Conservation (phyloP, 30 jellyfish, hydroid and myxozoan genomes). For the Catostylus mosaicus region DNA sequence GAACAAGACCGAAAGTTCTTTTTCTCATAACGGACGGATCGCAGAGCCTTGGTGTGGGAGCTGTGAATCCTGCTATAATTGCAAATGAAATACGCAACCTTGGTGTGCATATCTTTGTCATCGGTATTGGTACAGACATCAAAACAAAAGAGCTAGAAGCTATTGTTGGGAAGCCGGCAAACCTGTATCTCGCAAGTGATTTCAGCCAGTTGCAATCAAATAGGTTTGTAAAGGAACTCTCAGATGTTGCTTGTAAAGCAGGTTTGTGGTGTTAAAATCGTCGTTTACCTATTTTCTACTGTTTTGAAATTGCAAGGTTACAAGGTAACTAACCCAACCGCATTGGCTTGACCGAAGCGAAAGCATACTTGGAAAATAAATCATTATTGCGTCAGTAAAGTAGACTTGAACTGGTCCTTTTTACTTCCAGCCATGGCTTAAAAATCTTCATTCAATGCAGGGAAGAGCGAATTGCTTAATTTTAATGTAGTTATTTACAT, state of each 20-base stretch:
- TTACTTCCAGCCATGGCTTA: no score
- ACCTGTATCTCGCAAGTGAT: constrained; percentile 43
- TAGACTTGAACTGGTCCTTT: no score
- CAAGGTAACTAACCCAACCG: no score
- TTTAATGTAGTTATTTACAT: no score
- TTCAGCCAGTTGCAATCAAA: constrained; percentile 44
- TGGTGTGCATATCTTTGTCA: constrained; percentile 45
- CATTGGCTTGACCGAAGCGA: no score
- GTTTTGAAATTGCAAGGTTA: no score
- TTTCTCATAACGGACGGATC: constrained; percentile 72
- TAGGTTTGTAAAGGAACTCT: constrained; percentile 5
- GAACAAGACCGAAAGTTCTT: constrained; percentile 45
- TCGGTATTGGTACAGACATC: constrained; percentile 40
- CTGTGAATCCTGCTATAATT: background rate
- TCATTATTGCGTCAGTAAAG: no score
- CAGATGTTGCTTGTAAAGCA: constrained; percentile 42
- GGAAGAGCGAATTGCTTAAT: no score
- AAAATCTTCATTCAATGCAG: no score
- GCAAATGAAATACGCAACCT: constrained; percentile 56
- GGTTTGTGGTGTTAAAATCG: constrained; percentile 6
- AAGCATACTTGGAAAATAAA: no score
- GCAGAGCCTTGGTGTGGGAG: constrained; percentile 47
- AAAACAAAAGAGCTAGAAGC: constrained; percentile 5
- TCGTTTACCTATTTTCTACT: background rate
- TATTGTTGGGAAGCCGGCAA: constrained; percentile 36